A percentile compares a stretch with the other conserved stretches of the same genome.
Conservation (phyloP, 2,797 vertebrate species). For the Zenarchopterus dispar region DNA sequence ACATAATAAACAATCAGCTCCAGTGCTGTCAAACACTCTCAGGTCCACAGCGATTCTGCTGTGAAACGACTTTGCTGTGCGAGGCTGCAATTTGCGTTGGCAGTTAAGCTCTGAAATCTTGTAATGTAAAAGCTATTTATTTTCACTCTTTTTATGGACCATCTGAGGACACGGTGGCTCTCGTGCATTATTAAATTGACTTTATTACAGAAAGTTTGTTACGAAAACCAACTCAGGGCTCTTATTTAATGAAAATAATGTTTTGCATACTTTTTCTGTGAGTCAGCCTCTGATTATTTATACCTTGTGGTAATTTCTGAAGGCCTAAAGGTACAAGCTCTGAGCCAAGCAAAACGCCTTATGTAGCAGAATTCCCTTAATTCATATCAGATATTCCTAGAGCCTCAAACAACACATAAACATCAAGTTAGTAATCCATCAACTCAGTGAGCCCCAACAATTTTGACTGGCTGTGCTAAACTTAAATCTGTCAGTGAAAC, state of each 20-base stretch:
- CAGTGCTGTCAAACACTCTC: conserved; percentile 64
- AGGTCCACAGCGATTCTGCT: conserved; percentile 28
- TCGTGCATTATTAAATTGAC: conserved; percentile 55
- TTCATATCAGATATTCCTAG: conserved; percentile 33
- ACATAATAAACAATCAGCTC: conserved; percentile 67
- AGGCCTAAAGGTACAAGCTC: conserved; percentile 38
- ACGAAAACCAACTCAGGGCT: conserved; percentile 36
- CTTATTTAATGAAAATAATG: conserved; percentile 56
- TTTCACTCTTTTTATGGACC: conserved; percentile 64
- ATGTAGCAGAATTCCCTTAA: conserved; percentile 16
- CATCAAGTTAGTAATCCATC: conserved; percentile 51
- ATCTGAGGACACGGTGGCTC: conserved; percentile 54
- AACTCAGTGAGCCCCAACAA: conserved; percentile 24
- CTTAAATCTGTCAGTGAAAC: conserved; percentile 62
- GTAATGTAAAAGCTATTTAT: conserved; percentile 69
- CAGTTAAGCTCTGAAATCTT: conserved; percentile 44
- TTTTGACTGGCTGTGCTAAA: conserved; percentile 37
- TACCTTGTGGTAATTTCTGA: conserved; percentile 18
- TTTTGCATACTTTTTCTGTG: conserved; percentile 35
- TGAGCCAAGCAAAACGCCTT: conserved; percentile 21
- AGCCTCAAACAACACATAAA: conserved; percentile 37
- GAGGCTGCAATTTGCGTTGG: conserved; percentile 56
- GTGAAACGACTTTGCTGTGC: conserved; percentile 41
- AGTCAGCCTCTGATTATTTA: conserved; percentile 34
- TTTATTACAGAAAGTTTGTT: conserved; percentile 58